Evolutionary conservation across 2,888 invertebrate genomes (phyloP).

Genomic region (Aradus depressus): DNA sequence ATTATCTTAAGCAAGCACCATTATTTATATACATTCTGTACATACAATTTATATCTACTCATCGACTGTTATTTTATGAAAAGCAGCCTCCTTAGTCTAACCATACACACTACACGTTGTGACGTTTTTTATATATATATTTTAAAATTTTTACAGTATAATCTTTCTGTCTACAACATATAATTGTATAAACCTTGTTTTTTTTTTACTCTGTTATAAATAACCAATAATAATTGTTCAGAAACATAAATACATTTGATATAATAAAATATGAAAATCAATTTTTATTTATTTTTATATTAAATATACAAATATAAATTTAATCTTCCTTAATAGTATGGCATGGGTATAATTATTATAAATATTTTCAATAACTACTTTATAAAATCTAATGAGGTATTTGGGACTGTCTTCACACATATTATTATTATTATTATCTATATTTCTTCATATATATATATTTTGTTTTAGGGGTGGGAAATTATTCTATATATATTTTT

Average conservation of each 20-base stretch:
- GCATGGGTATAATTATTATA: slow-evolving; percentile 15
- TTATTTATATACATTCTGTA: slow-evolving; percentile 22
- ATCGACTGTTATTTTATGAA: slow-evolving; percentile 4
- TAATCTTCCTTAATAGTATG: slow-evolving; percentile 16
- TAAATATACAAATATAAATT: slow-evolving; percentile 12
- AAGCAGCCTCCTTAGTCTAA: slow-evolving; percentile 6
- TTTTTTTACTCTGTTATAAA: slow-evolving; percentile 10
- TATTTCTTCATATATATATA: background rate
- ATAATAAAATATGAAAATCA: slow-evolving; percentile 14
- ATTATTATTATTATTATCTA: slow-evolving; percentile 1
- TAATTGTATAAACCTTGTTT: slow-evolving; percentile 3
- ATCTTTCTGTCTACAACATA: no score
- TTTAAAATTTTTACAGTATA: no score
- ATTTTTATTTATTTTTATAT: slow-evolving; percentile 3
- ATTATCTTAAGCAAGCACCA: slow-evolving; percentile 21
- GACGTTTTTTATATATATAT: no score
- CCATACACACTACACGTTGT: slow-evolving; percentile 8
- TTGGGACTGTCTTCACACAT: slow-evolving; percentile 12
- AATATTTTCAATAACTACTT: slow-evolving; percentile 9
- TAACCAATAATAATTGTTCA: slow-evolving; percentile 6
- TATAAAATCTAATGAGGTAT: slow-evolving; percentile 18
- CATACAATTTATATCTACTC: slow-evolving; percentile 17
- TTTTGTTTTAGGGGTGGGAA: background rate
- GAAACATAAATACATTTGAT: slow-evolving; percentile 10
- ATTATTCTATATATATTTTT: background rate